Evolutionary conservation across 2,888 invertebrate genomes (phyloP).

Genomic region (Eledona agricola): DNA sequence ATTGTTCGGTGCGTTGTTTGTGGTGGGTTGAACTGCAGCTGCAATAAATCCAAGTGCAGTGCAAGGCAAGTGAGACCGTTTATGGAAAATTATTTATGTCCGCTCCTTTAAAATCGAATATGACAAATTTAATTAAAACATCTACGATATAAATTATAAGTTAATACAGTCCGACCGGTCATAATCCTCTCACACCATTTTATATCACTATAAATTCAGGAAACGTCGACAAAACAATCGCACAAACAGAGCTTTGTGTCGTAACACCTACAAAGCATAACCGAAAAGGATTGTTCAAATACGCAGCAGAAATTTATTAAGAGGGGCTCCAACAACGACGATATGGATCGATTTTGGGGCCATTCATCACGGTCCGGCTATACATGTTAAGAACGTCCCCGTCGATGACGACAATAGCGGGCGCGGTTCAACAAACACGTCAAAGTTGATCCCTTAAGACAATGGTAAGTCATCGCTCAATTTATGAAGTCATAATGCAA

Average conservation of each 20-base stretch:
- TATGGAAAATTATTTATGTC: constrained; percentile 18
- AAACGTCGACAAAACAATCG: constrained; percentile 46
- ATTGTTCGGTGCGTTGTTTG: constrained; percentile 2
- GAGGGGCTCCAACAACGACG: too few species aligned
- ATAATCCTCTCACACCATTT: constrained; percentile 43
- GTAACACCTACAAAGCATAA: constrained; percentile 34
- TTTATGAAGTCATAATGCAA: constrained; percentile 22
- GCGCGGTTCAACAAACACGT: constrained; percentile 38
- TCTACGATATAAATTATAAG: constrained; percentile 37
- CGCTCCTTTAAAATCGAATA: neutral
- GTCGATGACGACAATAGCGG: constrained; percentile 39
- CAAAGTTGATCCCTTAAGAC: constrained; percentile 35
- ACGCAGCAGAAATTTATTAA: constrained; percentile 34
- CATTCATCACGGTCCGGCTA: constrained; percentile 37
- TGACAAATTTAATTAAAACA: constrained; percentile 44
- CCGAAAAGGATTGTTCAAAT: constrained; percentile 31
- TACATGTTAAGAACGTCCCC: constrained; percentile 34
- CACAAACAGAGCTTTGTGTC: constrained; percentile 33
- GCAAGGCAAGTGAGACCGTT: constrained; percentile 1
- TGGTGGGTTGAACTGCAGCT: constrained; percentile 2
- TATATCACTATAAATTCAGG: constrained; percentile 46
- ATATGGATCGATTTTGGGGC: constrained; percentile 16
- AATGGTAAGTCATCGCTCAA: constrained; percentile 37
- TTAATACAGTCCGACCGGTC: constrained; percentile 35
- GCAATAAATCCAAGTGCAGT: constrained; percentile 5